Evolutionary conservation across 2,113 vertebrate genomes (phyloP).

Genomic region (Dendrocopos noguchii): DNA sequence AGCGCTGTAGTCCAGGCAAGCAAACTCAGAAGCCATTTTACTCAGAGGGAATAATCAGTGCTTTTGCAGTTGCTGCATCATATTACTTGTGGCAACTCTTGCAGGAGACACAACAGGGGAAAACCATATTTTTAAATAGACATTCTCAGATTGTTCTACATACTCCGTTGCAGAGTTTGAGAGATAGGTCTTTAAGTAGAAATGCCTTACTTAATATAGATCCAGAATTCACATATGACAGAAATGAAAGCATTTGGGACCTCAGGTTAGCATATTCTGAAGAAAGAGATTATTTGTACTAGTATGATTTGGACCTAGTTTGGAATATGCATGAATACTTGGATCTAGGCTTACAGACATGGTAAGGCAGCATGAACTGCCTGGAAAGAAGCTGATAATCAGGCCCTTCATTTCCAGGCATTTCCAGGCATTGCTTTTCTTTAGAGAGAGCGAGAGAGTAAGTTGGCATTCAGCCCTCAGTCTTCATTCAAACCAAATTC

Average conservation of each 20-base stretch:
- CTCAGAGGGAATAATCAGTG: neutral
- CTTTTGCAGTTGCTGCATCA: neutral
- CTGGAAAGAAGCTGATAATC: constrained; percentile 20
- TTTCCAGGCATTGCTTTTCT: constrained; percentile 36
- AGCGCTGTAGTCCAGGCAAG: neutral
- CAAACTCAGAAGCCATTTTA: neutral
- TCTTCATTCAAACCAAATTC: constrained; percentile 68
- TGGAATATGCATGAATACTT: neutral
- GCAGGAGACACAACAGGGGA: neutral
- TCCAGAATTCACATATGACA: neutral
- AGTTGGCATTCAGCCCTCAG: constrained; percentile 42
- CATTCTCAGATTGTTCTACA: neutral
- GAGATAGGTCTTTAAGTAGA: neutral
- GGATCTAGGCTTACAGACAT: neutral
- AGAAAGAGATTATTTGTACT: neutral
- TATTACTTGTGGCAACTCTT: neutral
- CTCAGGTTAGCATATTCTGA: neutral
- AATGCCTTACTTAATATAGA: neutral
- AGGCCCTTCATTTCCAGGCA: constrained; percentile 33
- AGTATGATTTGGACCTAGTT: neutral
- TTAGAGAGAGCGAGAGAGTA: neutral
- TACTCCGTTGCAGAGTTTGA: neutral
- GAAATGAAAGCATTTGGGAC: neutral
- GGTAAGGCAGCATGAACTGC: neutral
- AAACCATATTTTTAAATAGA: neutral